Base-by-base conservation (phyloP, 1,140 invertebrate species). In the Penaeus vannamei region DNA sequence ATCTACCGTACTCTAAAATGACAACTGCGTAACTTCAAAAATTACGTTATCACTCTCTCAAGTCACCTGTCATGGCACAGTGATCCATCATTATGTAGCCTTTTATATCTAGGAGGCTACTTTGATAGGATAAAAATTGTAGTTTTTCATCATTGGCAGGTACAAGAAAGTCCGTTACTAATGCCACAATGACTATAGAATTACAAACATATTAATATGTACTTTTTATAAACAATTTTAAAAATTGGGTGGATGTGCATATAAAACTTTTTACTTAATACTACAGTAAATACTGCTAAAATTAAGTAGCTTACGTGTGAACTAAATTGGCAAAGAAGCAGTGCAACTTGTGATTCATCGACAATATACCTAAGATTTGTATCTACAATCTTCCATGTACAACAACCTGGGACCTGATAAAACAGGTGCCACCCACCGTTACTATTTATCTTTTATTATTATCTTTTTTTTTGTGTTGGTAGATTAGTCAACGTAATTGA, bases 401-500 rank as follows among this genome's bases (percentile, higher is more conserved):
- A 80, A 76, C 26, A 59, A 76, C 53, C 62, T 76, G 80, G 80
- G 22, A 90, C 79, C 69, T 87, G 69, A n/a, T 53, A 83, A 26
- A 87, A 64, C 76, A 62, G 79, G 60, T 61, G 46, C 77, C 84
- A 90, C 88, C 88, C 88, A 90, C 88, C 88, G 84, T 86, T 85
- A 82, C 62, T 59, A 81, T 64, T 82, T 79, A 72, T 89, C 42
- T 60, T 84, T 61, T 66, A 84, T 91, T 77, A 64, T 83, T 84
- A 64, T 53, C 53, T 84, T 84, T 84, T 53, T 84, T 61, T 84
- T 53, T 53, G 61, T 64, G 81, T 84, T 84, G 64, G 87, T 66
- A 89, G 82, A 79, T 89, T 91, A 85, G 85, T 87, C 88, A 91
- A 90, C 88, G 85, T 83, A 85, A 86, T 88, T 80, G 69, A 85